phyloP scores from a whole-genome alignment of 2,113 vertebrate species.

The Tachuris rubrigastra region DNA sequence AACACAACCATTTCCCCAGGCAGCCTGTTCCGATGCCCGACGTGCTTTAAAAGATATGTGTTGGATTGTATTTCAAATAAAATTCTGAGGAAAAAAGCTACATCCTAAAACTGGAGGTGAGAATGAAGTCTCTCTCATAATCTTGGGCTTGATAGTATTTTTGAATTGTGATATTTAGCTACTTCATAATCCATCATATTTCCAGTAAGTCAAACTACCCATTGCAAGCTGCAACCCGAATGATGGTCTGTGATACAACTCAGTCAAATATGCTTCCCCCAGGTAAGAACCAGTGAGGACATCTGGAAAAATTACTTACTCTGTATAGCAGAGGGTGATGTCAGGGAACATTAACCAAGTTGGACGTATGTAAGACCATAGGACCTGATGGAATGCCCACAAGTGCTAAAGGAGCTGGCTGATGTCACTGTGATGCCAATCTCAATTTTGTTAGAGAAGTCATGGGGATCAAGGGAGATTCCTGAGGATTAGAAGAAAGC shows the following conservation, averaged over 20 bases:
- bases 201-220: neutral
- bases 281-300: neutral
- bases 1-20: neutral
- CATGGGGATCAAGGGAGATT: neutral
- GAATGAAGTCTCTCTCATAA: neutral
- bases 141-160: neutral
- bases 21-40: neutral
- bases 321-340: neutral
- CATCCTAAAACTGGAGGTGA: neutral
- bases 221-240: neutral
- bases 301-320: neutral
- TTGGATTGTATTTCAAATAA: neutral
- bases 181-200: neutral
- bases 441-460: neutral
- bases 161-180: neutral
- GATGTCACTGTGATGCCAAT: neutral
- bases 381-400: neutral
- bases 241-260: neutral
- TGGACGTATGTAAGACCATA: neutral
- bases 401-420: neutral
- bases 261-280: neutral
- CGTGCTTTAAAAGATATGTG: neutral
- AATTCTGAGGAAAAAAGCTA: neutral
- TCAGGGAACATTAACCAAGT: neutral
- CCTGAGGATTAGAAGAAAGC: neutral